phyloP scores from a whole-genome alignment of 2,797 vertebrate genomes.

The Sebastes miniatus region DNA sequence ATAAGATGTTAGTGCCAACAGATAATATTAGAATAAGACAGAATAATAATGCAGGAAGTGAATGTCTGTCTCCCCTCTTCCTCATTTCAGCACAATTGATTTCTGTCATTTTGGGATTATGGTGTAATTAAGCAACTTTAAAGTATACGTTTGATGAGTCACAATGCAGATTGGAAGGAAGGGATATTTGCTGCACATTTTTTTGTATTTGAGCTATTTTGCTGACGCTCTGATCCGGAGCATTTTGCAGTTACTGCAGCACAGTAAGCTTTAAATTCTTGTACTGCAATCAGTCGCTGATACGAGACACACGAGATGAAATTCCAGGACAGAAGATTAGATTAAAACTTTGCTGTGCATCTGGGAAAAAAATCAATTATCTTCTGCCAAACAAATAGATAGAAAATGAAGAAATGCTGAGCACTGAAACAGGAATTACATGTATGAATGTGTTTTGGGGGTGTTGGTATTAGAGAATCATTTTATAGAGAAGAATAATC shows the following conservation, averaged over 20 bases:
- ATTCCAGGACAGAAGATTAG: constrained; percentile 17
- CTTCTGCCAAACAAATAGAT: constrained; percentile 6
- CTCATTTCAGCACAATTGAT: neutral
- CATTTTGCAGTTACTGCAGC: neutral
- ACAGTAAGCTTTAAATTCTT: neutral
- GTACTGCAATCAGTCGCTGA: neutral
- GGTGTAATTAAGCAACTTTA: neutral
- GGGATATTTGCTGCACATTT: neutral
- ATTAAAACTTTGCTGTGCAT: constrained; percentile 18
- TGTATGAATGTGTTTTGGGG: constrained; percentile 9
- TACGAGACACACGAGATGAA: constrained; percentile 10
- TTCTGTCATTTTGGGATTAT: neutral
- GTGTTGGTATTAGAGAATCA: neutral
- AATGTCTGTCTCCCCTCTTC: neutral
- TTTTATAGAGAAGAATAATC: constrained; percentile 21
- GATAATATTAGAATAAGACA: neutral
- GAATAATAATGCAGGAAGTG: neutral
- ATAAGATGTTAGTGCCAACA: neutral
- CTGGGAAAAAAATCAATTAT: constrained; percentile 14
- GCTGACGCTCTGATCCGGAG: constrained; percentile 1
- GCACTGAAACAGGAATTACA: neutral
- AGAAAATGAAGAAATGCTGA: constrained; percentile 13
- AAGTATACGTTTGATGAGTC: neutral
- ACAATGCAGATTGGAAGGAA: too few relatives aligned
- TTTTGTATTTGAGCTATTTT: neutral